Conservation (phyloP, 2,888 invertebrate genomes). For the Lypha dubia region DNA sequence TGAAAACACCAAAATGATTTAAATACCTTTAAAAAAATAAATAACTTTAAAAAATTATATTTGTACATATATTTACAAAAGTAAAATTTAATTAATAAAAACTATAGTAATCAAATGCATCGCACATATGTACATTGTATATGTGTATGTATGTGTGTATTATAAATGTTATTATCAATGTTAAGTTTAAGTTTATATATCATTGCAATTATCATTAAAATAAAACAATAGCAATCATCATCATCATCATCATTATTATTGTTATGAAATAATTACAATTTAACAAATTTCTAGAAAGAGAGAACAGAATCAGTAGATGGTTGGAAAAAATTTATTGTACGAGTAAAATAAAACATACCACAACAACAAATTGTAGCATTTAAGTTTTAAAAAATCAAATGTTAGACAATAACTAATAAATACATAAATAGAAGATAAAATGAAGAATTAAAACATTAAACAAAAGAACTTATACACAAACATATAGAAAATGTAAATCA, state of each 20-base stretch:
- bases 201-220: constrained; percentile 21
- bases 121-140: constrained; percentile 5
- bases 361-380: constrained; percentile 44
- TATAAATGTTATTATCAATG: constrained; percentile 35
- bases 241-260: constrained; percentile 3
- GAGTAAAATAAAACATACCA: not conserved
- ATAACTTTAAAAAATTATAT: too few species aligned
- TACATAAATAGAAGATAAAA: constrained; percentile 70
- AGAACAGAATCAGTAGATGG: not conserved
- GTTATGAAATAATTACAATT: not conserved
- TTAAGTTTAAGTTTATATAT: constrained; percentile 50
- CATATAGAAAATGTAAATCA: not conserved
- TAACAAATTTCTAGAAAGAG: not conserved
- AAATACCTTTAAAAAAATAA: constrained; percentile 19
- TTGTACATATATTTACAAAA: constrained; percentile 2
- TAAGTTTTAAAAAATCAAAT: constrained; percentile 72
- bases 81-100: constrained; percentile 20
- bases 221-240: too few species aligned
- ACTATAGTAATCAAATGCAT: constrained; percentile 1
- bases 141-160: constrained; percentile 27
- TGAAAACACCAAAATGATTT: constrained; percentile 48
- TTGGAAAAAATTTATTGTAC: not conserved
- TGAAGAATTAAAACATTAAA: constrained; percentile 50
- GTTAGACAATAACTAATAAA: constrained; percentile 73
- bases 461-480: constrained; percentile 24